Percentiles rank a stretch among this genome's conserved stretches.
Evolutionary conservation across 2,797 vertebrate genomes (phyloP).

Genomic region (Podarcis siculus): DNA sequence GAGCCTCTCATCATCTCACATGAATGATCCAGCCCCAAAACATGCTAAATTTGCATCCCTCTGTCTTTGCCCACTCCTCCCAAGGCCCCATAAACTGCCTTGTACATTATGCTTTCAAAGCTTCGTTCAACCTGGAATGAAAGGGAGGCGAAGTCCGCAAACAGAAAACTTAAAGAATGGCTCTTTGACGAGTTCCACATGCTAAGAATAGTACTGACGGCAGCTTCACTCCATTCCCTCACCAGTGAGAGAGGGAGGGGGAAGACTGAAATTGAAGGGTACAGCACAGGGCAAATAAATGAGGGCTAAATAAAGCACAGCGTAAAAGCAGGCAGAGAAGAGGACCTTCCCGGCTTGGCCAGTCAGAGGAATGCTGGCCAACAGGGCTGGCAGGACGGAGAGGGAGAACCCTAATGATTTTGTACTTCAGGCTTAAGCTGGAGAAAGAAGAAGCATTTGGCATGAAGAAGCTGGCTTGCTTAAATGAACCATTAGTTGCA

Average conservation of each 20-base stretch:
- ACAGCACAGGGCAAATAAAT: neutral
- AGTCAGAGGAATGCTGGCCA: neutral
- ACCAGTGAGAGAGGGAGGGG: neutral
- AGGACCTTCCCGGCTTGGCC: neutral
- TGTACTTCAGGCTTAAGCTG: neutral
- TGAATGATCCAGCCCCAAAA: neutral
- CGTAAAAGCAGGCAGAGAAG: neutral
- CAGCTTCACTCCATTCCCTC: neutral
- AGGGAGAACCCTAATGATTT: neutral
- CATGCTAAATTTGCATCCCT: neutral
- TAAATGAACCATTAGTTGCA: too few species aligned
- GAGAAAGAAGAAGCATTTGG: neutral
- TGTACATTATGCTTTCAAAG: neutral
- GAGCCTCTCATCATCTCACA: neutral
- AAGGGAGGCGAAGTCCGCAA: rapidly evolving
- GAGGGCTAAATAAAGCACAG: neutral
- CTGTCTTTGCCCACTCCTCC: neutral
- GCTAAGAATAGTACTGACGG: neutral
- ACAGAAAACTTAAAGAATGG: rapidly evolving
- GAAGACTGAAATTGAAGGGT: neutral
- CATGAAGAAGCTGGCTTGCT: neutral
- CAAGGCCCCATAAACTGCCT: neutral
- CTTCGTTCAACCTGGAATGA: neutral
- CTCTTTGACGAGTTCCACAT: neutral
- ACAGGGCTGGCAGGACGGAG: neutral